Evolutionary conservation across 2,888 invertebrate genomes (phyloP).

Genomic region (Melieria omissa): DNA sequence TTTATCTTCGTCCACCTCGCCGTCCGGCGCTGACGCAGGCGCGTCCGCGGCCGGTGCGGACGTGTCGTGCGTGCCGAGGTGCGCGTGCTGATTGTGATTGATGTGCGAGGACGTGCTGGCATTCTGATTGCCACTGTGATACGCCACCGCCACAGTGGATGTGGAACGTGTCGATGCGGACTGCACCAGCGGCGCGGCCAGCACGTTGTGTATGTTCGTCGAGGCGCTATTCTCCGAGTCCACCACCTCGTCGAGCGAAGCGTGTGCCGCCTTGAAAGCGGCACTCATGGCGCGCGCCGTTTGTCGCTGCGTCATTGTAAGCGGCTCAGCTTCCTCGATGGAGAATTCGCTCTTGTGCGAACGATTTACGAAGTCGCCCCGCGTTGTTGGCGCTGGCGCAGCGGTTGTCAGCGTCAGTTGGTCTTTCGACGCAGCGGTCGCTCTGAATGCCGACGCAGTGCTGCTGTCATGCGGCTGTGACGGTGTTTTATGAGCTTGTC

Average conservation of each 20-base stretch:
- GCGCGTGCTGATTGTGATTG: constrained; percentile 37
- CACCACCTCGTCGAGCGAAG: constrained; percentile 34
- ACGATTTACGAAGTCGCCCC: constrained; percentile 63
- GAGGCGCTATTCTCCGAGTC: constrained; percentile 62
- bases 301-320: constrained; percentile 58
- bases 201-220: constrained; percentile 61
- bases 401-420: constrained; percentile 28
- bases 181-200: constrained; percentile 67
- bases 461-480: constrained; percentile 28
- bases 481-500: constrained; percentile 11
- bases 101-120: constrained; percentile 38
- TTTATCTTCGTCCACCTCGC: constrained; percentile 52
- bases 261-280: constrained; percentile 3
- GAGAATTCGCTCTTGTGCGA: constrained; percentile 72
- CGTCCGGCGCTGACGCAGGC: constrained; percentile 6
- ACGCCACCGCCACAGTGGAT: constrained; percentile 35
- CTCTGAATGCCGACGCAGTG: constrained; percentile 32
- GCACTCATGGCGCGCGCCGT: constrained; percentile 34
- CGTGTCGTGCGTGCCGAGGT: constrained; percentile 44
- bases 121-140: constrained; percentile 41
- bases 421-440: not conserved
- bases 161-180: constrained; percentile 57
- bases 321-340: constrained; percentile 71
- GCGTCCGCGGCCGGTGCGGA: constrained; percentile 34
- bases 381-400: constrained; percentile 18